Conservation (phyloP, 23 tunicate genomes). For the Halocynthia aurantium region DNA sequence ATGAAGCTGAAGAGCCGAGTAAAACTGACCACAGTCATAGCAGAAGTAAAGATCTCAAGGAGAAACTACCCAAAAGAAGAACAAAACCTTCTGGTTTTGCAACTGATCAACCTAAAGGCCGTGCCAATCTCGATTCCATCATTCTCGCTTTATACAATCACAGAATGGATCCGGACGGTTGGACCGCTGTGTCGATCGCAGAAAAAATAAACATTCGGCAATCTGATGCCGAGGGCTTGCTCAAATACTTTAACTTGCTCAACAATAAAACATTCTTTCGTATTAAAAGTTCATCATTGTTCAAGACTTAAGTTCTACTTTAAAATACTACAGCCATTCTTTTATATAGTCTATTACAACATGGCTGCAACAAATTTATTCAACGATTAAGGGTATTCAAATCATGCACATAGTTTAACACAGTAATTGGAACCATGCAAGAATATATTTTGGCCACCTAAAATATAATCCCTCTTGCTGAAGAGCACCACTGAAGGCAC, state of each 20-base stretch:
- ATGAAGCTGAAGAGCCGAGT: background rate
- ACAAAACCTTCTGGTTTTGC: background rate
- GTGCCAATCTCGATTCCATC: slow-evolving; percentile 2
- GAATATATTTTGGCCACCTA: too few relatives aligned
- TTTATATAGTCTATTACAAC: too few relatives aligned
- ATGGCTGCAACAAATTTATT: too few relatives aligned
- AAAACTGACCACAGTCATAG: background rate
- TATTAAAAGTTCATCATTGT: too few relatives aligned
- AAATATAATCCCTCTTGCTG: too few relatives aligned
- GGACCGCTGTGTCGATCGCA: slow-evolving; percentile 15
- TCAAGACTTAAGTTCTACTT: too few relatives aligned
- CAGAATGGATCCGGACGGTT: slow-evolving; percentile 1
- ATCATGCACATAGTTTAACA: too few relatives aligned
- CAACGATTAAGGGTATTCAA: too few relatives aligned
- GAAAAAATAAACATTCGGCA: slow-evolving; percentile 9
- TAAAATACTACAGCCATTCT: too few relatives aligned
- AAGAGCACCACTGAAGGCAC: too few relatives aligned
- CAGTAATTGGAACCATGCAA: too few relatives aligned
- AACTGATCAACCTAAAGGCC: slow-evolving; percentile 9
- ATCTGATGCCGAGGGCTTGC: slow-evolving; percentile 2
- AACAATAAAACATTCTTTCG: too few relatives aligned
- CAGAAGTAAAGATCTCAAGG: background rate
- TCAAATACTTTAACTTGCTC: slow-evolving; percentile 10
- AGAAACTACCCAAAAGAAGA: slow-evolving; percentile 7
- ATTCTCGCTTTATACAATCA: slow-evolving; percentile 12